These are phyloP conservation scores for Abramis brama DNA, from an alignment of 2,113 vertebrate species.

Conservation along the genomic window DNA sequence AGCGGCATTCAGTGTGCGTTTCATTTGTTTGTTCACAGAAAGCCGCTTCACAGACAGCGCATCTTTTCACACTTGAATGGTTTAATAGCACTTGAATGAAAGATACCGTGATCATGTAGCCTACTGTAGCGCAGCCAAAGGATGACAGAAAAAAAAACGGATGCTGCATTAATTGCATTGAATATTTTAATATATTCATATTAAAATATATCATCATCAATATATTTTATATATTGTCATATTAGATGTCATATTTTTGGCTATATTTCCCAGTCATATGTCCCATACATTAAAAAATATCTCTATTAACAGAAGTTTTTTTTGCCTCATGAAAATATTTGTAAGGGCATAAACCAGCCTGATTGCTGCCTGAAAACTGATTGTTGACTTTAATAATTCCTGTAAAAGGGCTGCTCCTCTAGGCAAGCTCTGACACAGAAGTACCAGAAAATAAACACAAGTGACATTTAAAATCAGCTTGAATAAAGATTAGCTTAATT, in stretches of 20 bases:
- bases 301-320: neutral
- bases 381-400: slow-evolving; percentile 26
- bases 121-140: no score
- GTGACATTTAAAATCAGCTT: slow-evolving; percentile 50
- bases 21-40: no score
- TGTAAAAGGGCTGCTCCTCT: neutral
- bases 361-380: neutral
- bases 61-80: no score
- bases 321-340: neutral
- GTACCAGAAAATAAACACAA: slow-evolving; percentile 15
- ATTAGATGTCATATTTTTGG: neutral
- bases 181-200: no score
- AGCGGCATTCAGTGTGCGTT: no score
- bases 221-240: no score
- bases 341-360: neutral
- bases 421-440: slow-evolving; percentile 13
- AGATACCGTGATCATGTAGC: no score
- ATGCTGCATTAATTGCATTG: no score
- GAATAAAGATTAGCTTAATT: slow-evolving; percentile 43
- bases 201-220: no score
- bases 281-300: neutral
- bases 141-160: no score
- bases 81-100: no score
- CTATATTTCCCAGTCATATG: neutral
- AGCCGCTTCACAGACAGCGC: no score